Conservation (phyloP, 1,140 invertebrate genomes). For the Lethocerus indicus region DNA sequence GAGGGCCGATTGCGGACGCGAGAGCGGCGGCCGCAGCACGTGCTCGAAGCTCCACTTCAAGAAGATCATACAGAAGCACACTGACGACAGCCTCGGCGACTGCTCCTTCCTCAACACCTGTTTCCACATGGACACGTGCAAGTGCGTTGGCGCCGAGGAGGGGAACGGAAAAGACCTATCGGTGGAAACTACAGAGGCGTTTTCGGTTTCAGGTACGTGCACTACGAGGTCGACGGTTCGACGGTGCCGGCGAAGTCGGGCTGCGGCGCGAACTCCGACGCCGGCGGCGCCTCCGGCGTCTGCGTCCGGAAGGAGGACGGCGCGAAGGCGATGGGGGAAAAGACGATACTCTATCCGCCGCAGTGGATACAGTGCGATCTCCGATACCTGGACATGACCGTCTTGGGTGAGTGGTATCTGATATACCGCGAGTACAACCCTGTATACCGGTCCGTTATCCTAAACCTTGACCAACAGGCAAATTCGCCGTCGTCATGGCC, state of each 20-base stretch:
- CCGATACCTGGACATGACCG: constrained; percentile 86
- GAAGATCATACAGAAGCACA: constrained; percentile 93
- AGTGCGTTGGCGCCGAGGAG: constrained; percentile 41
- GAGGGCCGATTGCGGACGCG: constrained; percentile 68
- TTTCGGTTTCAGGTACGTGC: constrained; percentile 56
- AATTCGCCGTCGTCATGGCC: constrained; percentile 87
- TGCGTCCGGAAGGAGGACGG: constrained; percentile 5
- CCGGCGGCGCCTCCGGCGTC: neutral
- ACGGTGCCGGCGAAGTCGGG: constrained; percentile 21
- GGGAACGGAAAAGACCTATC: neutral
- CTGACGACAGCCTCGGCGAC: constrained; percentile 88
- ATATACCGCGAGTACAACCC: neutral
- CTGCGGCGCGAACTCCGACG: no score
- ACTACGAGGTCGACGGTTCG: constrained; percentile 74
- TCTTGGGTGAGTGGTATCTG: constrained; percentile 42
- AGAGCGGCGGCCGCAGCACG: constrained; percentile 31
- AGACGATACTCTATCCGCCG: constrained; percentile 60
- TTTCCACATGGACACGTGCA: constrained; percentile 98
- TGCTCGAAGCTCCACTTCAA: constrained; percentile 92
- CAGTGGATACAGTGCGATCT: constrained; percentile 98
- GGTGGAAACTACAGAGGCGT: neutral
- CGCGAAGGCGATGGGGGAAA: constrained; percentile 23
- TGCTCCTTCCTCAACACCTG: constrained; percentile 97
- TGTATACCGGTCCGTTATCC: neutral
- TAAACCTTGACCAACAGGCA: constrained; percentile 30